Conservation (phyloP, 2,797 vertebrate genomes). For the Muscicapa comitata region DNA sequence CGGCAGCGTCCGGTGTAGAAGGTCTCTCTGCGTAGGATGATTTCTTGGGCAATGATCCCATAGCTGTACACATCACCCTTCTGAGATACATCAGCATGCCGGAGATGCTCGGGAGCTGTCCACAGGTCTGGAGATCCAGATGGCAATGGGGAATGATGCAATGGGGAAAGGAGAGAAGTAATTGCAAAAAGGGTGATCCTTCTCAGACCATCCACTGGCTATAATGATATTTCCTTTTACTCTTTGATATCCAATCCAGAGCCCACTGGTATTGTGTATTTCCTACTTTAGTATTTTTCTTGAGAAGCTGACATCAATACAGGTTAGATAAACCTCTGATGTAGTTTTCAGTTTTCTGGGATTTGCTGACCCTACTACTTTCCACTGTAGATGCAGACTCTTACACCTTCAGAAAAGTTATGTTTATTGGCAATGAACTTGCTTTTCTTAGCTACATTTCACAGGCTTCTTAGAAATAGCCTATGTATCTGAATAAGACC, state of each 20-base stretch:
- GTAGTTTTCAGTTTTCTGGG: neutral
- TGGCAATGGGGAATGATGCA: neutral
- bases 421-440: neutral
- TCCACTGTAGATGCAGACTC: neutral
- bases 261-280: neutral
- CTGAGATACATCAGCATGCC: slow-evolving; percentile 82
- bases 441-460: neutral
- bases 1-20: slow-evolving; percentile 81
- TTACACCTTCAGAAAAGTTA: neutral
- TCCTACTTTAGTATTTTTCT: neutral
- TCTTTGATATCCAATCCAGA: neutral
- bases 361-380: neutral
- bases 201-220: neutral
- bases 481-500: neutral
- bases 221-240: neutral
- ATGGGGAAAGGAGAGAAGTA: neutral
- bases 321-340: neutral
- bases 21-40: slow-evolving; percentile 81
- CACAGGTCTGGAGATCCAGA: slow-evolving; percentile 73
- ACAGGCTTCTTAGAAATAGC: neutral
- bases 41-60: slow-evolving; percentile 92
- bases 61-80: slow-evolving; percentile 96
- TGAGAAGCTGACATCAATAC: neutral
- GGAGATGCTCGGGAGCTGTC: slow-evolving; percentile 93
- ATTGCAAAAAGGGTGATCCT: neutral